Conservation (phyloP, 1,140 invertebrate genomes). For the Aphis craccivora region DNA sequence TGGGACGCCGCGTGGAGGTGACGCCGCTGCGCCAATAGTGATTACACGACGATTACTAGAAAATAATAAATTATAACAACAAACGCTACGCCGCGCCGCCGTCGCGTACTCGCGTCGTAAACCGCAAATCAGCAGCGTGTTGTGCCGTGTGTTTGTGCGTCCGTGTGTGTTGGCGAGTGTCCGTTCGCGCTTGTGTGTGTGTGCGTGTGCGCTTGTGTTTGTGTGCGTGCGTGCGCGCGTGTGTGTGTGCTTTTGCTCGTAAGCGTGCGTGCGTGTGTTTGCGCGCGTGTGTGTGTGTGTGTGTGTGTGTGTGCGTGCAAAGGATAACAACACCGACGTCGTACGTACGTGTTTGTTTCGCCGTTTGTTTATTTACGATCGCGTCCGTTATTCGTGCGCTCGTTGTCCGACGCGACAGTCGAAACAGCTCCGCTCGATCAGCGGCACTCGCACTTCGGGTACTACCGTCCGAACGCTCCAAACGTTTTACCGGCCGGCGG, state of each 20-base stretch:
- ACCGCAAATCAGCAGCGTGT: slow-evolving; percentile 24
- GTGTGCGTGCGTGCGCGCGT: background rate
- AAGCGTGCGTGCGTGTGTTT: background rate
- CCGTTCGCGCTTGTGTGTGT: background rate
- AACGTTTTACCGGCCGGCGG: slow-evolving; percentile 33
- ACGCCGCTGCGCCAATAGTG: background rate
- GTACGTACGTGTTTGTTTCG: slow-evolving; percentile 14
- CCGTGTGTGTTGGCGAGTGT: background rate
- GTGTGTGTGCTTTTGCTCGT: background rate
- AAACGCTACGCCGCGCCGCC: slow-evolving; percentile 1
- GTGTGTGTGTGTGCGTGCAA: background rate
- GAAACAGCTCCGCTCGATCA: background rate
- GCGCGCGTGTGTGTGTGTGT: slow-evolving; percentile 62
- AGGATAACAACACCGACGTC: slow-evolving; percentile 18
- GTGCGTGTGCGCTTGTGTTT: background rate
- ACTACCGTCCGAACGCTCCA: background rate
- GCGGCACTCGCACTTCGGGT: background rate
- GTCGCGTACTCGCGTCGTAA: background rate
- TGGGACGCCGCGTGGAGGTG: background rate
- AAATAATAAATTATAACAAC: background rate
- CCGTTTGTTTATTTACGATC: background rate
- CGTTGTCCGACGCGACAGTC: background rate
- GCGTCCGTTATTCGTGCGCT: background rate
- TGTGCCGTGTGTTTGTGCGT: background rate
- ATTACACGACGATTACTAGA: background rate